These are phyloP conservation scores for Sepiola atlantica DNA, from an alignment of 2,888 invertebrate genomes.

Conservation along the genomic window DNA sequence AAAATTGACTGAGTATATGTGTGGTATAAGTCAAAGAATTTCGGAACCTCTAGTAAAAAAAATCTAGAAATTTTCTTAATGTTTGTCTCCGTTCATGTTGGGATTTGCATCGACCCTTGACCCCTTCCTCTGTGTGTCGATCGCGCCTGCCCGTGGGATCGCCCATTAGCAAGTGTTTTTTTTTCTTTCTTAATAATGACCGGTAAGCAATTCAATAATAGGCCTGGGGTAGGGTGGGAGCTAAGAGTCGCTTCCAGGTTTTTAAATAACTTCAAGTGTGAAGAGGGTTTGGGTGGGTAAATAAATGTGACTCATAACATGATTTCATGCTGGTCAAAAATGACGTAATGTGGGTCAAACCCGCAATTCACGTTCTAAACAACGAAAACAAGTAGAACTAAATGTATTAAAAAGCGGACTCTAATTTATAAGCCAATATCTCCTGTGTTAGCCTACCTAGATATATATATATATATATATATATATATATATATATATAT, in stretches of 20 bases:
- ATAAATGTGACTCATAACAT: not conserved
- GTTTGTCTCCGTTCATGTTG: too few relatives aligned
- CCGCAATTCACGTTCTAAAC: not conserved
- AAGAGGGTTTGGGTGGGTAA: not conserved
- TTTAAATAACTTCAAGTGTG: constrained; percentile 21
- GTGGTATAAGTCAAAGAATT: too few relatives aligned
- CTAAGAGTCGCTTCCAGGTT: constrained; percentile 1
- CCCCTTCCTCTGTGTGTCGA: too few relatives aligned
- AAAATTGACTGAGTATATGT: too few relatives aligned
- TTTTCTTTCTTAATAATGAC: not conserved
- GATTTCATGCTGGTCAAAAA: not conserved
- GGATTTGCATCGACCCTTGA: too few relatives aligned
- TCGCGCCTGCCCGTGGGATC: too few relatives aligned
- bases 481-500: too few relatives aligned
- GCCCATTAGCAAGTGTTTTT: not conserved
- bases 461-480: not conserved
- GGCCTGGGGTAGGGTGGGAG: not conserved
- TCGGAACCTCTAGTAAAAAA: too few relatives aligned
- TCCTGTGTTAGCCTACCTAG: not conserved
- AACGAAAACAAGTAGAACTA: not conserved
- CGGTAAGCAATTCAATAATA: not conserved
- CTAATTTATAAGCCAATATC: not conserved
- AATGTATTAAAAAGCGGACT: not conserved
- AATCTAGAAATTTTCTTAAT: too few relatives aligned
- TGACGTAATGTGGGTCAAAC: not conserved